Evolutionary conservation across 2,888 invertebrate species (phyloP), one percentile per base, ranked within the genome.

Genomic region (Anthrax anthrax): DNA sequence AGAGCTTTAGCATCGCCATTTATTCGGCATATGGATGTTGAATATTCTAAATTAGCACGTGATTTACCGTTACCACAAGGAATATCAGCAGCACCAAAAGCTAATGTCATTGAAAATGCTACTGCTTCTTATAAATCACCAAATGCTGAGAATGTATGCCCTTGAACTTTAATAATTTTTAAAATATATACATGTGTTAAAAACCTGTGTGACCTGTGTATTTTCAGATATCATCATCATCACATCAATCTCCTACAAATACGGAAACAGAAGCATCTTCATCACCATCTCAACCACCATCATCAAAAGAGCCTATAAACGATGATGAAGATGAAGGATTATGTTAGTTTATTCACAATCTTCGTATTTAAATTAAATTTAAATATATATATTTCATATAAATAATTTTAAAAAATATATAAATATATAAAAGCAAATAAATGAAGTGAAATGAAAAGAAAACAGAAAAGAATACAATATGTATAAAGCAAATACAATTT

Each of bases 11-110:
- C 78, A 48, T 80, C 80, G 53, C 82, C 91, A 0, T 92, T 92
- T 63, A 89, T 92, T 46, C 81, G 85, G 52, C 85, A 85, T 62
- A 89, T 92, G 90, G 92, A 92, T 64, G 83, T 90, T 9, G 92
- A 92, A 62, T 91, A 89, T 62, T 76, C 89, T 0, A 76, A 84
- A 59, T 68, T 84, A 50, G 81, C 84, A 8, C 70, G 81, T 54
- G 78, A 78, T 57, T 70, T 84, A 64, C 78, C 78, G 29, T 63
- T 84, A 51, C 83, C 83, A 1, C 73, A 78, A 52, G 78, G 77
- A 42, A 63, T 73, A 43, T 70, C 74, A 2, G 63, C 71, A 47
- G 72, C 74, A 1, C 76, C 78, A 2, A 77, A 74, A 51, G 75
- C 77, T 18, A 70, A 72, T 41, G 74, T 81, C 36, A 64, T 77